Evolutionary conservation across 2,888 invertebrate species (phyloP).

Genomic region (Odontothrips loti): DNA sequence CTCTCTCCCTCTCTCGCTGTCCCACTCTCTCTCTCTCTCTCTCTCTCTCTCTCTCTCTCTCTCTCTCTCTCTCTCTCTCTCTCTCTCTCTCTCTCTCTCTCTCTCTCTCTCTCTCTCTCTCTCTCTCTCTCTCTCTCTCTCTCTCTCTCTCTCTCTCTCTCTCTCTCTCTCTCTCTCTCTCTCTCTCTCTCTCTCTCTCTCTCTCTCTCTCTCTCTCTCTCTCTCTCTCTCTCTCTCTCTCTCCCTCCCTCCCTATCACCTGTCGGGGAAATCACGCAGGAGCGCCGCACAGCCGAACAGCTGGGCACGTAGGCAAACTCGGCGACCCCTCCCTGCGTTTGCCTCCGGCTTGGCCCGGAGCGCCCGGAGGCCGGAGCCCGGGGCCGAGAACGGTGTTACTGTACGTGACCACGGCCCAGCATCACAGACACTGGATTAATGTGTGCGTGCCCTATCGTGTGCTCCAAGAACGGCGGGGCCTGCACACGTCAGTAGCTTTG

Average conservation of each 20-base stretch:
- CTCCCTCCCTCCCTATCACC: neutral
- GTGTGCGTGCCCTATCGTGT: neutral
- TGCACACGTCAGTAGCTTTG: neutral
- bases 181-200: too few species aligned
- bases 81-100: neutral
- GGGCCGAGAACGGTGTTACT: too few species aligned
- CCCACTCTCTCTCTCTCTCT: neutral
- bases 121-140: neutral
- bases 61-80: neutral
- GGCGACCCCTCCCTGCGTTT: neutral
- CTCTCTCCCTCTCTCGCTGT: neutral
- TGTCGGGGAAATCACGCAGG: neutral
- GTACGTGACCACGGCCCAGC: neutral
- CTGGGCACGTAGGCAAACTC: constrained; percentile 16
- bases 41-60: neutral
- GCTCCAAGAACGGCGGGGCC: neutral
- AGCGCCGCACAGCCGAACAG: neutral
- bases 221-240: neutral
- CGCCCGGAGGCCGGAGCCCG: too few species aligned
- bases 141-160: neutral
- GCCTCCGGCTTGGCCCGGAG: neutral
- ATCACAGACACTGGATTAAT: neutral
- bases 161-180: neutral
- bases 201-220: neutral
- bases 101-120: neutral